Base-by-base conservation (phyloP, 2,888 invertebrate genomes). In the Protonemura montana region DNA sequence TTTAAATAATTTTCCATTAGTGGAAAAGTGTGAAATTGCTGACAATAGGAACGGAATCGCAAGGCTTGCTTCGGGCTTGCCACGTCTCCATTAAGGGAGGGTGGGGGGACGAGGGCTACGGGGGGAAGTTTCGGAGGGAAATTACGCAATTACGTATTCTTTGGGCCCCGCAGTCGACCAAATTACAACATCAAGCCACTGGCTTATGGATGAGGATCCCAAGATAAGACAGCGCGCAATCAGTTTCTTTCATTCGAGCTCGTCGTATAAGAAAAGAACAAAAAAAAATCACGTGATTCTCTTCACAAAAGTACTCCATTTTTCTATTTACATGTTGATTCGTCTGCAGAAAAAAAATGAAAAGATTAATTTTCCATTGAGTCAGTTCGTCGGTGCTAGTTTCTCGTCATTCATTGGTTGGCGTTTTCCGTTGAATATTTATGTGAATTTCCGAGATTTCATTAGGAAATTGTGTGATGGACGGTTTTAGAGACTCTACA, bases 401-500 rank as follows among this genome's bases (percentile, higher is more conserved):
- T 76, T 3, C 5, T 35, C 3, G 35, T 35, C 35, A 35, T 27
- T 59, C 83, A 83, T 83, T 83, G 83, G 83, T 41, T 21, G 42
- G n/a, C 42, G 13, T 59, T 21, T 10, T 10, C 7, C 59, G 59
- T 59, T 41, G 41, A 84, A 84, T 26, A 84, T 26, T 76, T 29
- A 35, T 35, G 84, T 84, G 84, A 21, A 84, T 26, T 59, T 16
- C 26, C 76, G 26, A 25, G 30, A 82, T 28, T 82, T 83, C 76
- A 59, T 84, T 84, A 84, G 76, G 84, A 84, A 84, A 84, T 84
- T 84, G 84, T 84, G 59, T 84, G 84, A 59, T 84, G 25, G 59
- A 29, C 84, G 84, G 76, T 84, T 84, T 76, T 76, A 59, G 27
- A 30, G 35, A 35, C 35, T 10, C 3, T 10, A 3, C 35, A 3